Evolutionary conservation across 30 jellyfish, hydroid and myxozoan genomes (phyloP).

Genomic region (Turritopsis dohrnii): DNA sequence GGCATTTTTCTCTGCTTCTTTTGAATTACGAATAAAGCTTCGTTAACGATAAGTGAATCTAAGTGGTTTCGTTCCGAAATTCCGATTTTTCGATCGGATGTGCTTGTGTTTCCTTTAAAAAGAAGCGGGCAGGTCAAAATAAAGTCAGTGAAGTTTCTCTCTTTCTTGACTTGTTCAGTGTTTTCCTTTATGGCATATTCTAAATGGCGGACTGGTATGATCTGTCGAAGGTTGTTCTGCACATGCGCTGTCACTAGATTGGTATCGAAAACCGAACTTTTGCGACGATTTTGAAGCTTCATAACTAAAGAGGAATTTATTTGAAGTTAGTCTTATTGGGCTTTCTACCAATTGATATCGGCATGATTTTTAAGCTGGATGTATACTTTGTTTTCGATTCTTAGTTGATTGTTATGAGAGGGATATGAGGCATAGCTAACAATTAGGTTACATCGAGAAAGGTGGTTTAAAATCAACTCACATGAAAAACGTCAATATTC

Average conservation of each 20-base stretch:
- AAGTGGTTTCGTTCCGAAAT: neutral
- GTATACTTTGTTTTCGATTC: too few species aligned
- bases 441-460: too few species aligned
- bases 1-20: too few species aligned
- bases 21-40: neutral
- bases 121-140: neutral
- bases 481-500: too few species aligned
- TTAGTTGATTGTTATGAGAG: too few species aligned
- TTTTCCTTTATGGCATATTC: neutral
- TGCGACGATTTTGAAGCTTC: neutral
- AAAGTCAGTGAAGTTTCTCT: neutral
- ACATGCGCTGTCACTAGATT: neutral
- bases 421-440: too few species aligned
- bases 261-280: neutral
- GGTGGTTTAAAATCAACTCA: too few species aligned
- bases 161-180: neutral
- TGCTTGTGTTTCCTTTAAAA: neutral
- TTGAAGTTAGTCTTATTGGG: too few species aligned
- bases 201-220: neutral
- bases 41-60: neutral
- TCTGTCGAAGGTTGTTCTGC: neutral
- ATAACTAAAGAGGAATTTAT: neutral
- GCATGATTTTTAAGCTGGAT: too few species aligned
- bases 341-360: too few species aligned
- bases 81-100: neutral